Evolutionary conservation across 2,888 invertebrate species (phyloP).

Genomic region (Catocala nupta): DNA sequence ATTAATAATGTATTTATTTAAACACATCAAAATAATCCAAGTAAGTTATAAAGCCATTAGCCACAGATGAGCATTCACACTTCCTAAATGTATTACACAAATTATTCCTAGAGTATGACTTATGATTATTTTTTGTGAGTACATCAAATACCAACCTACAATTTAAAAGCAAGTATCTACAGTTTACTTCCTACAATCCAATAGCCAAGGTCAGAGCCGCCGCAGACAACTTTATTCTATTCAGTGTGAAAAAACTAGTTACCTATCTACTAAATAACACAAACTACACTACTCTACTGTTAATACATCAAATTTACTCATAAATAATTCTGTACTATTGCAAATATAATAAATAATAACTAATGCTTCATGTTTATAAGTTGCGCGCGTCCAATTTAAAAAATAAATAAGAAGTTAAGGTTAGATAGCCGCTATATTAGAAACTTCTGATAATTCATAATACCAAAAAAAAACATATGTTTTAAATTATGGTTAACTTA

Average conservation of each 20-base stretch:
- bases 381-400: slow-evolving; percentile 77
- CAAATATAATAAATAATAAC: slow-evolving; percentile 10
- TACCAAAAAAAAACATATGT: slow-evolving; percentile 17
- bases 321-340: slow-evolving; percentile 12
- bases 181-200: slow-evolving; percentile 87
- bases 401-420: slow-evolving; percentile 76
- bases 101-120: slow-evolving; percentile 62
- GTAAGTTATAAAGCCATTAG: slow-evolving; percentile 6
- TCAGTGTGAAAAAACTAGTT: slow-evolving; percentile 78
- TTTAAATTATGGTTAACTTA: slow-evolving; percentile 22
- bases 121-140: slow-evolving; percentile 82
- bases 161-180: slow-evolving; percentile 86
- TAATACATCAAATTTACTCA: slow-evolving; percentile 23
- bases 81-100: slow-evolving; percentile 51
- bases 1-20: neutral
- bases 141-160: slow-evolving; percentile 86
- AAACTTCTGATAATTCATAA: slow-evolving; percentile 32
- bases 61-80: slow-evolving; percentile 31
- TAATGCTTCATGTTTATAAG: slow-evolving; percentile 67
- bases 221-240: slow-evolving; percentile 83
- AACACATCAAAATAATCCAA: neutral
- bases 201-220: slow-evolving; percentile 84
- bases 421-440: slow-evolving; percentile 62
- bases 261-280: slow-evolving; percentile 65
- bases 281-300: slow-evolving; percentile 29